These are phyloP conservation scores for Drosophila kanapiae DNA, from an alignment of 1,140 invertebrate genomes.

Conservation along the genomic window DNA sequence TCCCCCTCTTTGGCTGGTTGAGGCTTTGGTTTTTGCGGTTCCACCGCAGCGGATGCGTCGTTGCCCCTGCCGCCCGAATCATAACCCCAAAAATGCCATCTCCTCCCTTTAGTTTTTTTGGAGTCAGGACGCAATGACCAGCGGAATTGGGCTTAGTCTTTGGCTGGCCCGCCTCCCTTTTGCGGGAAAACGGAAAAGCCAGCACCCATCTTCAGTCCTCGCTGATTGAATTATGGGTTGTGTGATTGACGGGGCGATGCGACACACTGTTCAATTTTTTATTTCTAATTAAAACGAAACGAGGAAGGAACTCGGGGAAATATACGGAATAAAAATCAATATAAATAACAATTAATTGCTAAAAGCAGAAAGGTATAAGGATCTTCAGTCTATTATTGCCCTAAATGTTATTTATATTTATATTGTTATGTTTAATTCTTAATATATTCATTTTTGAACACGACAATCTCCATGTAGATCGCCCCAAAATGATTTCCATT, in stretches of 20 bases:
- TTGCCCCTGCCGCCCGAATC: conserved; percentile 10
- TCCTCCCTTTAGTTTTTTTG: background rate
- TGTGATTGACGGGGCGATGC: conserved; percentile 15
- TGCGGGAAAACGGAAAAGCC: background rate
- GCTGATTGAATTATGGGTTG: conserved; percentile 43
- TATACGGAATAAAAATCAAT: too few species aligned
- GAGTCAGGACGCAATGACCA: conserved; percentile 17
- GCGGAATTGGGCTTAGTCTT: conserved; percentile 23
- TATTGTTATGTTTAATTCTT: too few species aligned
- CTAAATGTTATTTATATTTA: too few species aligned
- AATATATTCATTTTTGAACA: too few species aligned
- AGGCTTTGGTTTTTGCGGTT: conserved; percentile 84
- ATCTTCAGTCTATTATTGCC: background rate
- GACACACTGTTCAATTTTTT: background rate
- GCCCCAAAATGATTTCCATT: background rate
- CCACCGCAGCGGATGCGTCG: conserved; percentile 72
- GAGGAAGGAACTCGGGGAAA: background rate
- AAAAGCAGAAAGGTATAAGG: background rate
- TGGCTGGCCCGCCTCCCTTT: background rate
- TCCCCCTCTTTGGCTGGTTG: conserved; percentile 45
- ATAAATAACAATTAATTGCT: background rate
- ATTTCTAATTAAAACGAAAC: background rate
- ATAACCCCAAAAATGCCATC: conserved; percentile 5
- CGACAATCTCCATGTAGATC: background rate
- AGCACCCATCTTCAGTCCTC: background rate